Base-by-base conservation (phyloP, 2,888 invertebrate species). In the Enoplolaimus lenunculus region DNA sequence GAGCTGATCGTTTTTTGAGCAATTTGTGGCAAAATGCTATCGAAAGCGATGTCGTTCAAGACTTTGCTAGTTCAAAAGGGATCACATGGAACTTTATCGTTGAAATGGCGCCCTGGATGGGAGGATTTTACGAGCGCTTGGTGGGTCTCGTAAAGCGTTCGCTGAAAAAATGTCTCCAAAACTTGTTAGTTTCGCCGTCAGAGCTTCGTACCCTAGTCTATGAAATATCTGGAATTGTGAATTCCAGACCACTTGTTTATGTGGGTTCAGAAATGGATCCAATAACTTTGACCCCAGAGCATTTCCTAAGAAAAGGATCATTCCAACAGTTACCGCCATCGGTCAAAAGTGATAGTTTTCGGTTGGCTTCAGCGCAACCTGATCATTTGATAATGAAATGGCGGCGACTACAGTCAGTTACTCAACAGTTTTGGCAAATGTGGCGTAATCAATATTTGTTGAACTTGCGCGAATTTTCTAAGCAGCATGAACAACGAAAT, bases 41-140 rank as follows among this genome's bases (percentile, higher is more conserved):
- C 45, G 45, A 45, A 45, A 45, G 45, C 45, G 45, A 45, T 45
- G 45, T 45, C 45, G 45, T 45, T 45, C 45, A 45, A 45, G 45
- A 45, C 45, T 45, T 45, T 45, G 45, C 45, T 45, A 45, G 45
- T 45, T 30, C 62, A 2, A 21, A 74, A 35, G 67, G 66, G 26
- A 77, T 77, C 35, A 28, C 69, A 0, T 78, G 78, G 77, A 73
- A 73, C 21, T 82, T 82, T 72, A 82, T 80, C 68, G 78, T 80
- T 2, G 81, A 81, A 1, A 73, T 76, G 0, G 80, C 81, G 1
- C 74, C 82, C 1, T 83, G 83, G 82, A 80, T 80, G 81, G 82
- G 82, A 68, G 82, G 83, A 59, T 80, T 78, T 74, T 83, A 80
- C 77, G 82, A 83, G 74, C 73, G 81, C n/a, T 72, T 83, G 3